These are phyloP conservation scores for Callinectes sapidus DNA, from an alignment of 2,888 invertebrate species.

Conservation along the genomic window DNA sequence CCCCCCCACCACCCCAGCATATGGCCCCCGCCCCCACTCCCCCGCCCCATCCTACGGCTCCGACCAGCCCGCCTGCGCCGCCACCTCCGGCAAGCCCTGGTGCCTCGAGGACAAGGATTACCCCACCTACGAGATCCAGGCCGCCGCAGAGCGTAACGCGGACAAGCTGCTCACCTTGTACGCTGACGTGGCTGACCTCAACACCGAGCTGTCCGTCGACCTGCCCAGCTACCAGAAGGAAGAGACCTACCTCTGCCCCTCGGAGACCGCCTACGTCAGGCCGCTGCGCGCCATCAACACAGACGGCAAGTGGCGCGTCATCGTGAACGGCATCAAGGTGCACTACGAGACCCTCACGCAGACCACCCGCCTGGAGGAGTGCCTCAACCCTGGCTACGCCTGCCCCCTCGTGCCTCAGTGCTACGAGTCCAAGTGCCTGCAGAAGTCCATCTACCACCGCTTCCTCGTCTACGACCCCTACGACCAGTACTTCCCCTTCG, in stretches of 20 bases:
- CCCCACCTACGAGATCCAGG: constrained; percentile 65
- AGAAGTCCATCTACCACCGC: constrained; percentile 74
- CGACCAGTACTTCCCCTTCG: constrained; percentile 74
- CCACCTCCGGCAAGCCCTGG: constrained; percentile 67
- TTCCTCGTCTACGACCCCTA: constrained; percentile 74
- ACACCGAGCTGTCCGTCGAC: constrained; percentile 64
- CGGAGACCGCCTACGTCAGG: constrained; percentile 73
- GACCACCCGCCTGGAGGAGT: constrained; percentile 73
- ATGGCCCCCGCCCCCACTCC: constrained; percentile 48
- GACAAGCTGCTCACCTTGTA: constrained; percentile 71
- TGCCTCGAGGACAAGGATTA: constrained; percentile 64
- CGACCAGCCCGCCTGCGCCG: constrained; percentile 70
- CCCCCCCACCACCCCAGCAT: neutral
- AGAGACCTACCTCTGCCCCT: constrained; percentile 73
- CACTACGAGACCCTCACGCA: constrained; percentile 73
- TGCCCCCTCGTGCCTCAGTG: constrained; percentile 74
- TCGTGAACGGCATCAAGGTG: constrained; percentile 73
- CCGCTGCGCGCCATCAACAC: constrained; percentile 73
- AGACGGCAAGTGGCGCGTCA: constrained; percentile 73
- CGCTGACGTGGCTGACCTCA: constrained; percentile 71
- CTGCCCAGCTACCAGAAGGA: constrained; percentile 60
- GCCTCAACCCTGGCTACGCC: constrained; percentile 68
- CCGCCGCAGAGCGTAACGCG: constrained; percentile 62
- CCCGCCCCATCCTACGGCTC: constrained; percentile 37
- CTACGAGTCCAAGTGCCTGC: constrained; percentile 73